A percentile compares a stretch with the other conserved stretches of the same genome.
These are phyloP conservation scores for Plodia interpunctella DNA, from an alignment of 1,140 invertebrate species.

Conservation along the genomic window DNA sequence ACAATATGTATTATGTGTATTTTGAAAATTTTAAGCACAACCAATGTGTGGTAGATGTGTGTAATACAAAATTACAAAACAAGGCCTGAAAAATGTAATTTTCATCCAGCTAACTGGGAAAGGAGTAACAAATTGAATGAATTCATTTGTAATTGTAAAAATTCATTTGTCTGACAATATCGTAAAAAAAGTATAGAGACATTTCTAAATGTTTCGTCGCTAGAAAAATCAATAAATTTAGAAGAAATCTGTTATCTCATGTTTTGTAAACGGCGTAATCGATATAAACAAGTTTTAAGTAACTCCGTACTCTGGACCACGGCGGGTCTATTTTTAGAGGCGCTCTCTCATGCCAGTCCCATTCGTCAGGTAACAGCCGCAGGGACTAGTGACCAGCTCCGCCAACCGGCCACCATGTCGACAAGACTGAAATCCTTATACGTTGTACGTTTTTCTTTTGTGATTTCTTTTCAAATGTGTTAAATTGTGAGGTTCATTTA, in stretches of 20 bases:
- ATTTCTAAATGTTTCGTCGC: neutral
- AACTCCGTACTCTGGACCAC: conserved; percentile 61
- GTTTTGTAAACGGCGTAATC: conserved; percentile 59
- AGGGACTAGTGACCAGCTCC: neutral
- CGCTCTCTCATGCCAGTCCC: conserved; percentile 28
- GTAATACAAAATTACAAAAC: no score
- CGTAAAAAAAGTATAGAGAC: neutral
- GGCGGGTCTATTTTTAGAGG: conserved; percentile 52
- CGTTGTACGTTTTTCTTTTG: conserved; percentile 40
- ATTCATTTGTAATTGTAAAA: no score
- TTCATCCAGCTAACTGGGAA: no score
- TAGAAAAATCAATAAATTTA: conserved; percentile 1
- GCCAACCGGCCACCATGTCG: conserved; percentile 9
- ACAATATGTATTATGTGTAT: no score
- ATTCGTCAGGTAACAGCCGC: conserved; percentile 53
- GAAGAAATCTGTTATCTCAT: conserved; percentile 48
- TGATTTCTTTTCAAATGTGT: conserved; percentile 11
- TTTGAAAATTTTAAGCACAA: no score
- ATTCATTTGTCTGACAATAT: no score
- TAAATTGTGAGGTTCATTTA: neutral
- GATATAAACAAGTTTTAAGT: conserved; percentile 63
- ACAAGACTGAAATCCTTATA: conserved; percentile 17
- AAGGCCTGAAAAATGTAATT: no score
- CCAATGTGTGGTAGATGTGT: no score
- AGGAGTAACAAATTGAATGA: no score